Base-by-base conservation (phyloP, 2,888 invertebrate genomes). In the Hypsopygia costalis region DNA sequence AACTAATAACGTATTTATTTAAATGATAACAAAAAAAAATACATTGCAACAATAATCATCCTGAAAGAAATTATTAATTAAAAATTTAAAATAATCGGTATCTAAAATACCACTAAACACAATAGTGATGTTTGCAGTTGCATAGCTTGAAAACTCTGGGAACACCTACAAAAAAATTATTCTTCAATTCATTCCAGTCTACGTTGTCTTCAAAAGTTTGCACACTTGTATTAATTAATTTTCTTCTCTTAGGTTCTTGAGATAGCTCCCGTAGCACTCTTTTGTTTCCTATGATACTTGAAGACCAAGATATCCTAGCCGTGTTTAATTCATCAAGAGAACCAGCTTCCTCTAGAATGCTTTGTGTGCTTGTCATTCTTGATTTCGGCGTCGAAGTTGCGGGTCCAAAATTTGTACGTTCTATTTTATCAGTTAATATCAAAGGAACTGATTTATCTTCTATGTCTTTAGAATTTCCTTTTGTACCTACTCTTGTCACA, bases 121-220 rank as follows among this genome's bases (percentile, higher is more conserved):
- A 55, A 1, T 11, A 8, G 34, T 58, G 58, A 40, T 52, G 34
- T 7, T 25, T 30, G 27, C 58, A 55, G 0, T 33, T 8, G 35
- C 58, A 55, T 10, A 58, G 40, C 3, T 47, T 51, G 21, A 25
- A 54, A 11, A 55, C 43, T 5, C 30, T 36, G 3, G 52, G 51
- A 1, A 33, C 11, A 5, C 52, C 52, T 7, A 50, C 43, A 22
- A 58, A 51, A 12, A 55, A 45, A 9, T 47, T 35, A 3, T 20
- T 32, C 38, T 47, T 51, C 3, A 49, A 5, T 11, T 22, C 10
- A 30, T 45, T 36, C 52, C 51, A 51, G 20, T n/a, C 20, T 1
- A 22, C 1, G 10, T 25, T 32, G 7, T 43, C 38, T 28, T 43
- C 38, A 30, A 6, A 4, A n/a, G 25, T 6, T 25, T 31, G 11